Conservation (phyloP, 2,888 invertebrate species). For the Tineola bisselliella region DNA sequence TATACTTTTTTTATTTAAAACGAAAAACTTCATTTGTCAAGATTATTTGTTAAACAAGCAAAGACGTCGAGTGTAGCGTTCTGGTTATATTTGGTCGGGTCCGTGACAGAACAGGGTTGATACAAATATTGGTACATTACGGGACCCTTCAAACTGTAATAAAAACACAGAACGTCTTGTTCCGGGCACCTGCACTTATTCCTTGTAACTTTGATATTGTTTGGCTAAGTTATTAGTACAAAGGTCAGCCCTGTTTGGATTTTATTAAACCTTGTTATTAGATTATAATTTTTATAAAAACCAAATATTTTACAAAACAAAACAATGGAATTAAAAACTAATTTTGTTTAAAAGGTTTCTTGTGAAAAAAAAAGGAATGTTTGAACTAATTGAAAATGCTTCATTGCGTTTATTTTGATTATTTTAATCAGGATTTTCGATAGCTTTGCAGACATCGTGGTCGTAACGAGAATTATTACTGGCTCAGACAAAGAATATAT, state of each 20-base stretch:
- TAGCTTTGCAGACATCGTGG: too few relatives aligned
- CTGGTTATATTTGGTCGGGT: constrained; percentile 11
- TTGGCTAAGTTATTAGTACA: background rate
- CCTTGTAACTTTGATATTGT: constrained; percentile 16
- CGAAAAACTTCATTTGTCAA: background rate
- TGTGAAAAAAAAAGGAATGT: too few relatives aligned
- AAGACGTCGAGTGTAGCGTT: constrained; percentile 10
- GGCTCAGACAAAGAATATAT: too few relatives aligned
- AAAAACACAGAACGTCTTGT: constrained; percentile 36
- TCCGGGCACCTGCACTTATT: constrained; percentile 28
- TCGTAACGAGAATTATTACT: too few relatives aligned
- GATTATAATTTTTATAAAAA: background rate
- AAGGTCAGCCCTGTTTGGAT: background rate
- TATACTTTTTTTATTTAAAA: background rate
- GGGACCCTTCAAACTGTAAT: constrained; percentile 36
- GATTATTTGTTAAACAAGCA: background rate
- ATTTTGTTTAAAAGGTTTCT: too few relatives aligned
- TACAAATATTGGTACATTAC: constrained; percentile 41
- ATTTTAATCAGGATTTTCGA: too few relatives aligned
- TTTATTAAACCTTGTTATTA: background rate
- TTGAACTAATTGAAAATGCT: too few relatives aligned
- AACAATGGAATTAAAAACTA: too few relatives aligned
- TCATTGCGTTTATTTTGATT: too few relatives aligned
- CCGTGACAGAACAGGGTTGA: constrained; percentile 17
- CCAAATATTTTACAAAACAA: too few relatives aligned